A percentile compares a stretch with the other conserved stretches of the same genome.
These are phyloP conservation scores for Clitarchus hookeri DNA, from an alignment of 2,888 invertebrate genomes.

Conservation along the genomic window DNA sequence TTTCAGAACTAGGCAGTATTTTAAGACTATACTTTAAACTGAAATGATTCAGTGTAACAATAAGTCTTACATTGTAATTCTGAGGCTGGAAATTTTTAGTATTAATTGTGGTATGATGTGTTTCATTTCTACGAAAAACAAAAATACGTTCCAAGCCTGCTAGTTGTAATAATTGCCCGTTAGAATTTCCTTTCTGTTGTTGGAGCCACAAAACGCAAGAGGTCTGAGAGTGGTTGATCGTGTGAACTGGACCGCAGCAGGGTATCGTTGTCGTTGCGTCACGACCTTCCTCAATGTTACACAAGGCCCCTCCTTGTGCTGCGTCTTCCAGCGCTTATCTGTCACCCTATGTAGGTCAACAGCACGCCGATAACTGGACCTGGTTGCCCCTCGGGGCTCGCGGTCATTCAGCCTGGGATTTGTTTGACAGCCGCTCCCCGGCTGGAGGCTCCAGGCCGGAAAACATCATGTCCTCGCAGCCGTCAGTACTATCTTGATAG, in stretches of 20 bases:
- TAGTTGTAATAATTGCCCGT: background rate
- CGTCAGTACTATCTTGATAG: too few species aligned
- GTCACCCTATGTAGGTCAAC: background rate
- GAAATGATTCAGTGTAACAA: too few species aligned
- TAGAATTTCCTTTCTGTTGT: background rate
- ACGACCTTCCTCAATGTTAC: slow-evolving; percentile 4
- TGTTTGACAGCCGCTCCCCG: background rate
- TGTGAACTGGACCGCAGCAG: background rate
- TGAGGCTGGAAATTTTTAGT: too few species aligned
- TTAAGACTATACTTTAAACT: too few species aligned
- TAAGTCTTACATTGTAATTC: too few species aligned
- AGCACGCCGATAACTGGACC: background rate
- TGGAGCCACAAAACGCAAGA: background rate
- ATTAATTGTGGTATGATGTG: too few species aligned
- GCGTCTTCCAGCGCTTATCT: background rate
- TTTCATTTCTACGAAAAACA: too few species aligned
- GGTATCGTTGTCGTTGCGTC: background rate
- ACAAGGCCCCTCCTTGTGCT: background rate
- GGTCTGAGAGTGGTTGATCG: background rate
- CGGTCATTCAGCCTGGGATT: background rate
- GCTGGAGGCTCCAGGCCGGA: background rate
- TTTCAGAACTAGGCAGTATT: too few species aligned
- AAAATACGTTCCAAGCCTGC: too few species aligned
- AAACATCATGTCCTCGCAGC: too few species aligned
- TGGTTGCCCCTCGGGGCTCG: background rate